A percentile compares a stretch with the other conserved stretches of the same genome.
Conservation (phyloP, 2,888 invertebrate genomes). For the Caenorhabditis becei region DNA sequence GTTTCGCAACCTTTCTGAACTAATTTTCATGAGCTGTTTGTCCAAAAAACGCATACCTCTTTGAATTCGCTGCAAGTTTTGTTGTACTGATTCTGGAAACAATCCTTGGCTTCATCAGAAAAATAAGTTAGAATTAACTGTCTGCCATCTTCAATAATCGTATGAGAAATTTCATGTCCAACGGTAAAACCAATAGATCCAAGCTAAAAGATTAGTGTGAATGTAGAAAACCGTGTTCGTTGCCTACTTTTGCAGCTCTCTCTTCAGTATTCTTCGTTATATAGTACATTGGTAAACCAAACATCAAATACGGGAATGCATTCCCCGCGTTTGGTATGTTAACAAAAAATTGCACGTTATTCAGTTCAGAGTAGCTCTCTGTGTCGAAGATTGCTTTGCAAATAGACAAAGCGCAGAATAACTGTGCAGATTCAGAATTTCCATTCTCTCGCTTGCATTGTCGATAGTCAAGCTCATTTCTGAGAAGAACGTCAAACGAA, state of each 20-base stretch:
- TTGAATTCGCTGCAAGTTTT: conserved; percentile 3
- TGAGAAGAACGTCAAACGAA: neutral
- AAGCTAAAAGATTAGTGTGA: neutral
- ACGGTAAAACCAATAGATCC: neutral
- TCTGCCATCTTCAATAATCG: neutral
- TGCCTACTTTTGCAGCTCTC: neutral
- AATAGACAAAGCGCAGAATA: no score
- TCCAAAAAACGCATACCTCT: neutral
- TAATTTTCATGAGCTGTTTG: no score
- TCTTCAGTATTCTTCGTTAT: conserved; percentile 2
- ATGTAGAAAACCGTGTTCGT: neutral
- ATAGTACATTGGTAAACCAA: neutral
- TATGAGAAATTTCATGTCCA: conserved; percentile 9
- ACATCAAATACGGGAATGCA: neutral
- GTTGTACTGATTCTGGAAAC: conserved; percentile 3
- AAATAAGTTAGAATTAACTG: neutral
- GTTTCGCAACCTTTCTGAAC: neutral
- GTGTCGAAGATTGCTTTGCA: no score
- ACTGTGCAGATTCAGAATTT: no score
- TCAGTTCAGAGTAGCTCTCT: no score
- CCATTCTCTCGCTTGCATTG: neutral
- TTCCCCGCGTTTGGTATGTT: neutral
- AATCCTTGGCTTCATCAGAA: neutral
- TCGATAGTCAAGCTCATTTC: neutral
- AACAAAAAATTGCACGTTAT: no score